Percentiles rank a stretch among this genome's conserved stretches.
Conservation (phyloP, 2,888 invertebrate genomes). For the Heliconius ethilla region DNA sequence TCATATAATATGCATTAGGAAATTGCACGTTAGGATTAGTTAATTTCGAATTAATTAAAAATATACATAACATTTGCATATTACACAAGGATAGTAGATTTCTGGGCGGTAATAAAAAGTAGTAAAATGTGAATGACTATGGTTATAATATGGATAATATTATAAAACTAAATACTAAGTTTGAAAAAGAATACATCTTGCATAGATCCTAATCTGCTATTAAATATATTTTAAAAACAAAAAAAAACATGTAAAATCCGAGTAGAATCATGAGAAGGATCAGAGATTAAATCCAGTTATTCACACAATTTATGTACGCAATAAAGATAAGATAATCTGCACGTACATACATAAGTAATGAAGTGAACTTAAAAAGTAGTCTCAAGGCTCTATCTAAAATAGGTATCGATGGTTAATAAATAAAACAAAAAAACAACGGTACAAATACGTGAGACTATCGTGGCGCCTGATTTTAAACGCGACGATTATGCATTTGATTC, state of each 20-base stretch:
- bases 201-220: neutral
- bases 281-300: conserved; percentile 11
- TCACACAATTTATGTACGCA: conserved; percentile 16
- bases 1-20: conserved; percentile 33
- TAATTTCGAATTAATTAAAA: neutral
- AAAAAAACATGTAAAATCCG: neutral
- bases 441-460: too few species aligned
- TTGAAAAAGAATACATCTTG: neutral
- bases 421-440: conserved; percentile 19
- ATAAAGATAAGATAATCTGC: conserved; percentile 29
- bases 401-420: conserved; percentile 27
- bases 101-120: too few species aligned
- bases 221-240: neutral
- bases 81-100: neutral
- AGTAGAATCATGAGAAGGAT: conserved; percentile 13
- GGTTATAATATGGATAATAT: too few species aligned
- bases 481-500: neutral
- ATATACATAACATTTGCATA: neutral
- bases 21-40: conserved; percentile 30
- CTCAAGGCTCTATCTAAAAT: conserved; percentile 30
- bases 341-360: conserved; percentile 10
- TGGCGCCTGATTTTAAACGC: neutral
- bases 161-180: neutral
- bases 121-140: too few species aligned
- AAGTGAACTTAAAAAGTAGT: conserved; percentile 26